Base-by-base conservation (phyloP, 2,113 vertebrate genomes). In the Rhabdornis inornatus region DNA sequence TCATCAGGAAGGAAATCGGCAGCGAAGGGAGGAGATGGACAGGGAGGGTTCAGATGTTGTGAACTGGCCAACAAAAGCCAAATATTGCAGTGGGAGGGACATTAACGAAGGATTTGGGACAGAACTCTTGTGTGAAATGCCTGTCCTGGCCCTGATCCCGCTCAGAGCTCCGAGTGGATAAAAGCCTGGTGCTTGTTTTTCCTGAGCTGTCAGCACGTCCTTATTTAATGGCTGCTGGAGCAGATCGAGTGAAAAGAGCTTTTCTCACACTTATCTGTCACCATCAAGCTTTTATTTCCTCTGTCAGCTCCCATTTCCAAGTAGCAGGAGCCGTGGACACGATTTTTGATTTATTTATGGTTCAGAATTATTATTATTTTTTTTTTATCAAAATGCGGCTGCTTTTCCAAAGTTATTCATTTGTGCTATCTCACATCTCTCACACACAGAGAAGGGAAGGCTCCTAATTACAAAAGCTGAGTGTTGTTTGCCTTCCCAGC, bases 161-260 rank as follows among this genome's bases (percentile, higher is more conserved):
- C 89, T 37, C 33, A 15, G 28, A 80, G 81, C 82, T 94, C 56
- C 2, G 71, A 75, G 77, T 31, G 71, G 59, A 77, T 71, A 64
- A 74, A 44, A 89, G 52, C 7, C 76, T 47, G 77, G 14, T 84
- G 53, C 44, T 66, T 74, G 30, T 82, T 86, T 72, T 40, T 63
- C 59, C 79, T 15, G 52, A 91, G 83, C 24, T 96, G 94, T 94
- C 96, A 96, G 96, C 96, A 93, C 77, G 20, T 82, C 57, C 64
- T 74, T 89, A 61, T 72, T 69, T 97, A 94, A 96, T 95, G 95
- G 59, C 88, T 96, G 96, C 83, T 45, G 81, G 88, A 94, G 86
- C 59, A 96, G 95, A 84, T 81, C 94, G 69, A 85, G 77, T 81
- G 96, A 80, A 68, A 95, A 95, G 93, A 39, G 66, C 69, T 89